phyloP scores from a whole-genome alignment of 2,113 vertebrate genomes.

The Rhinolophus ferrumequinum region DNA sequence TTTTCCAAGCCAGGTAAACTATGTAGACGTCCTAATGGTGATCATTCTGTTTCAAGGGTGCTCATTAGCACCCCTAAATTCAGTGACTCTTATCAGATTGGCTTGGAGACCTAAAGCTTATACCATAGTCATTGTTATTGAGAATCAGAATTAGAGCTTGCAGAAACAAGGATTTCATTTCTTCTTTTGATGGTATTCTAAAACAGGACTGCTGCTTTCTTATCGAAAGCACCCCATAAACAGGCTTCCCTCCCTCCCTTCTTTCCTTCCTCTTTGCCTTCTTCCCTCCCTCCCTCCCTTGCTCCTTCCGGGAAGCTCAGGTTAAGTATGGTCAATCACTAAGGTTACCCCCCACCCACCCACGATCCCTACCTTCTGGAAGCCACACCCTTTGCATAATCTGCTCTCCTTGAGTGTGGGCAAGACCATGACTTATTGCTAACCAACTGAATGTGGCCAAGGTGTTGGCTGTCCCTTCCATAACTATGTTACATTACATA shows the following conservation, averaged over 20 bases:
- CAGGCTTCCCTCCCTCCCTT: not conserved
- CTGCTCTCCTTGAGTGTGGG: not conserved
- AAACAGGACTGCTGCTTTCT: not conserved
- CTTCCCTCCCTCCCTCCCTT: no score
- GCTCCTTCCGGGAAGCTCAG: not conserved
- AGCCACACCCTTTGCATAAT: not conserved
- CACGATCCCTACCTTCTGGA: fast-evolving
- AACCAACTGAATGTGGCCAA: not conserved
- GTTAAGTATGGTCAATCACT: not conserved
- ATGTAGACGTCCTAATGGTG: not conserved
- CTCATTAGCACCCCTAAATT: not conserved
- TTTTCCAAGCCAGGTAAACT: not conserved
- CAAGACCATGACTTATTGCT: not conserved
- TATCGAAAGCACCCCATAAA: not conserved
- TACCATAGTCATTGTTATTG: not conserved
- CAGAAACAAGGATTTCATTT: not conserved
- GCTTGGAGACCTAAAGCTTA: not conserved
- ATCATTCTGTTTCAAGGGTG: not conserved
- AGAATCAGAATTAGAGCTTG: not conserved
- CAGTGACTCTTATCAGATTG: not conserved
- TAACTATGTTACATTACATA: fast-evolving
- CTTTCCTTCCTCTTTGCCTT: not conserved
- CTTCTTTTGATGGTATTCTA: not conserved
- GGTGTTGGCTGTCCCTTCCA: not conserved
- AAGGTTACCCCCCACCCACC: not conserved